These are phyloP conservation scores for Cyprinodon tularosa DNA, from an alignment of 2,113 vertebrate genomes.

Conservation along the genomic window DNA sequence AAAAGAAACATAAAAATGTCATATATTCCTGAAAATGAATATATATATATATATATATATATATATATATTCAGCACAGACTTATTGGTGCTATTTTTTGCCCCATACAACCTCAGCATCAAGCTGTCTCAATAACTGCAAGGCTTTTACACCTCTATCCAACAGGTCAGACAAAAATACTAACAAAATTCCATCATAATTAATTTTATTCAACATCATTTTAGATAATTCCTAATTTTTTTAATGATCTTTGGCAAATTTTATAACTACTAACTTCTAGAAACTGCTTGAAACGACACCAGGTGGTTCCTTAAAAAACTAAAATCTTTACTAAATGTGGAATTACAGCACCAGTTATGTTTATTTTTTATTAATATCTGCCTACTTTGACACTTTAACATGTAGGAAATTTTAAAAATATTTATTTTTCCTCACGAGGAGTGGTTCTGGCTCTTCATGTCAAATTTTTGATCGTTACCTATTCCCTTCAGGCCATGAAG, in stretches of 20 bases:
- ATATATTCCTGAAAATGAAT: too few species aligned
- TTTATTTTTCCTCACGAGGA: neutral
- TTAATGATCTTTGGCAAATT: too few species aligned
- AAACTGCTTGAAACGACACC: too few species aligned
- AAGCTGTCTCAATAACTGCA: too few species aligned
- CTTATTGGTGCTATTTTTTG: too few species aligned
- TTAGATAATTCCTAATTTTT: neutral
- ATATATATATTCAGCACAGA: too few species aligned
- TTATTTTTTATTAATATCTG: neutral
- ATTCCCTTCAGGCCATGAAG: neutral
- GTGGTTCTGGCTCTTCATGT: neutral
- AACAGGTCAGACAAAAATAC: neutral
- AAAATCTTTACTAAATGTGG: too few species aligned
- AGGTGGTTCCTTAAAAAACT: too few species aligned
- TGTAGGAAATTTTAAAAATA: neutral
- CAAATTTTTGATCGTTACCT: neutral
- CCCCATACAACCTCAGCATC: neutral
- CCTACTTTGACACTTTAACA: neutral
- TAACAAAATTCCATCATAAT: too few species aligned
- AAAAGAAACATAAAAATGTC: too few species aligned
- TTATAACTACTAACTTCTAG: too few species aligned
- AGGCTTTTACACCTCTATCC: neutral
- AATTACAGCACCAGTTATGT: neutral
- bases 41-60: too few species aligned
- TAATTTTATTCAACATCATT: neutral